These are phyloP conservation scores for Noctua comes DNA, from an alignment of 2,888 invertebrate genomes.

Conservation along the genomic window DNA sequence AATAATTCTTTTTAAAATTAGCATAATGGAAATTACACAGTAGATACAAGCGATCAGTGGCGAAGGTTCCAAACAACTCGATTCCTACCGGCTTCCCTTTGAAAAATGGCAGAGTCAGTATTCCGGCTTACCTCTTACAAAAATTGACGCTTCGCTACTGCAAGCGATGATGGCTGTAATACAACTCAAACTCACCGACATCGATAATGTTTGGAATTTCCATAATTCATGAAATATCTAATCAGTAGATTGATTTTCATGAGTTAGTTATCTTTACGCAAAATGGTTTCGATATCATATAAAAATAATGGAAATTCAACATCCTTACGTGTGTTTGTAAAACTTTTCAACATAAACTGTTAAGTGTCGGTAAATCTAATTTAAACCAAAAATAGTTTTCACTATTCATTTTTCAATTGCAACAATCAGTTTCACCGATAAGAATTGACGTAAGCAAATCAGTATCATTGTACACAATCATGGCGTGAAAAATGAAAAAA, in stretches of 20 bases:
- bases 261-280: constrained; percentile 33
- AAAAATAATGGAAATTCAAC: not conserved
- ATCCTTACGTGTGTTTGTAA: constrained; percentile 24
- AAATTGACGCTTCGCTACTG: no score
- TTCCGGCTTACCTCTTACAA: no score
- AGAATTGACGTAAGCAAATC: not conserved
- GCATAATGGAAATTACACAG: not conserved
- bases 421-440: not conserved
- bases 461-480: not conserved
- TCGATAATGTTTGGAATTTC: constrained; percentile 18
- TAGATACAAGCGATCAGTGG: not conserved
- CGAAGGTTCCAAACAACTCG: no score
- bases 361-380: not conserved
- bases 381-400: no score
- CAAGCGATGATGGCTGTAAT: not conserved
- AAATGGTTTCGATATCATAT: constrained; percentile 20
- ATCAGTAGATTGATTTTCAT: constrained; percentile 33
- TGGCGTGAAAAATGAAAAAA: not conserved
- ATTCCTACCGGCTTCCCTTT: no score
- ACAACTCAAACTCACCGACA: not conserved
- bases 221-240: constrained; percentile 43
- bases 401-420: no score
- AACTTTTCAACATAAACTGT: not conserved
- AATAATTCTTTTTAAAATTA: no score
- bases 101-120: no score